Base-by-base conservation (phyloP, 2,113 vertebrate genomes). In the Hippocampus abdominalis region DNA sequence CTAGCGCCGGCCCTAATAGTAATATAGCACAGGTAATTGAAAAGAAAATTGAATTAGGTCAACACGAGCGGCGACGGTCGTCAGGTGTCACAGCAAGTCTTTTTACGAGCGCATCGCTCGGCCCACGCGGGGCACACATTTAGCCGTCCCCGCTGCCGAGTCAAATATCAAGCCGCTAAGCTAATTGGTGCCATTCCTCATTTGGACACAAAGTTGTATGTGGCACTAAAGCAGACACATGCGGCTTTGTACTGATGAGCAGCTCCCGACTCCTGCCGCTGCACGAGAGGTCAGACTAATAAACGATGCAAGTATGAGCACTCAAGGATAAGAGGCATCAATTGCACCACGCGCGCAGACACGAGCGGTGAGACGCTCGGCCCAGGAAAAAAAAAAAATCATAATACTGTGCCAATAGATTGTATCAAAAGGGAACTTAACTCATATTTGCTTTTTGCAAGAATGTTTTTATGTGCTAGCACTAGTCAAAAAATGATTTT, bases 1-100 rank as follows among this genome's bases (percentile, higher is more conserved):
- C 21, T 76, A 81, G 68, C 83, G 70, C 64, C 64, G 61, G 69
- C 57, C 74, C 70, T 87, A 88, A 93, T 91, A 88, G 83, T 64
- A 91, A 75, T 72, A 84, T 82, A 87, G 85, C 80, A 85, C 84
- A 87, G 84, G 88, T 90, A 90, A 91, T 89, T 90, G 87, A 90
- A 91, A 88, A 90, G 86, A 84, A 89, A 90, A 90, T 90, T 88
- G 86, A 91, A 90, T 87, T 89, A 88, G 91, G 90, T 91, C 89
- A 91, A 90, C 81, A 81, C 75, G 81, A 76, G 81, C 72, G 59
- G 72, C 75, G 85, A 82, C 81, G 80, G 77, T 83, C 79, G 78
- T 74, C 82, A 21, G 21, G 81, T 82, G 83, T 78, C 84, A 79
- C 70, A 82, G 81, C 75, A 70, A 82, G 74, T 71, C 73, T 76